phyloP scores from a whole-genome alignment of 1,140 invertebrate species.

The Cataglyphis hispanica region DNA sequence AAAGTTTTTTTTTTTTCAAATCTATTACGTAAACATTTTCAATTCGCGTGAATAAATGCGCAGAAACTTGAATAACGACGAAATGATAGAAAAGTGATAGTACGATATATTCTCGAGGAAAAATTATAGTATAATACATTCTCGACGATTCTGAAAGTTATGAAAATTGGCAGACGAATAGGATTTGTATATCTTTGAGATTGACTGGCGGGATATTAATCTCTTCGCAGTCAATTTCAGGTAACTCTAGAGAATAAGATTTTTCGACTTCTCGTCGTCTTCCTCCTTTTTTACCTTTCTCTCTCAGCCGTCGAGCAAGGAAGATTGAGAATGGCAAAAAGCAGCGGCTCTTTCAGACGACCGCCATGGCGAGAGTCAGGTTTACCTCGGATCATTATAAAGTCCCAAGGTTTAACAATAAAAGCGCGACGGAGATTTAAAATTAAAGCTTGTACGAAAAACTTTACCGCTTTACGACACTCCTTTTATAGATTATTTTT shows the following conservation, averaged over 20 bases:
- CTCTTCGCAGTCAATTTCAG: constrained; percentile 56
- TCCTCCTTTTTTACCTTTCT: constrained; percentile 30
- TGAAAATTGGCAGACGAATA: constrained; percentile 21
- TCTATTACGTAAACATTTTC: neutral
- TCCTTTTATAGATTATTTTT: neutral
- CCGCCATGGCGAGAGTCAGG: constrained; percentile 18
- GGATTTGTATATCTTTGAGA: constrained; percentile 14
- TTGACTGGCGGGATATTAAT: constrained; percentile 51
- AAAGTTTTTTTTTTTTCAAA: neutral
- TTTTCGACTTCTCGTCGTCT: constrained; percentile 45
- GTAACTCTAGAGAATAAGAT: constrained; percentile 44
- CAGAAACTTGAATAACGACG: neutral
- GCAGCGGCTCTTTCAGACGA: constrained; percentile 47
- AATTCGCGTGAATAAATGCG: neutral
- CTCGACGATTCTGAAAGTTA: neutral
- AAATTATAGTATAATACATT: neutral
- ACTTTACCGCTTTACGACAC: neutral
- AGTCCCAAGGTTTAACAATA: constrained; percentile 32
- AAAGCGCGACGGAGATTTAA: constrained; percentile 2
- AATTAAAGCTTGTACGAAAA: neutral
- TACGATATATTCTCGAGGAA: too few relatives aligned
- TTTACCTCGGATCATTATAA: constrained; percentile 48
- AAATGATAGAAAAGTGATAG: neutral
- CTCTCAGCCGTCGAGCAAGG: constrained; percentile 35
- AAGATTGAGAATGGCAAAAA: constrained; percentile 62